These are phyloP conservation scores for Tiaroga cobitis DNA, from an alignment of 2,797 vertebrate species.

Conservation along the genomic window DNA sequence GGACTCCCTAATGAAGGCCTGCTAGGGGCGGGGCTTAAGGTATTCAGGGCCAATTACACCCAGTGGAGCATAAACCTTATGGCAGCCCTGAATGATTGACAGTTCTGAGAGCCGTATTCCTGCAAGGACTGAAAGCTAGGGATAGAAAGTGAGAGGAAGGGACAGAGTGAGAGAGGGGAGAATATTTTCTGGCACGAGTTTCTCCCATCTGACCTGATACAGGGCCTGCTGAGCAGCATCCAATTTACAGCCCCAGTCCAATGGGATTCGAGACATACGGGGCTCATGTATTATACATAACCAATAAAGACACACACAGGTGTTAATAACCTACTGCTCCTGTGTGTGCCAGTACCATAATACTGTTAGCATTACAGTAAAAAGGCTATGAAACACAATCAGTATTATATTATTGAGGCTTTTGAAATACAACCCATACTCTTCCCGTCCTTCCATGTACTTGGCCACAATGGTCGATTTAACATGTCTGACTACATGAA, in stretches of 20 bases:
- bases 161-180: neutral
- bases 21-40: constrained; percentile 69
- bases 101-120: constrained; percentile 73
- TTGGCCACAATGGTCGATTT: constrained; percentile 1
- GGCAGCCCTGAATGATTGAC: constrained; percentile 82
- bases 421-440: neutral
- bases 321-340: constrained; percentile 61
- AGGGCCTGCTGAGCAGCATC: constrained; percentile 74
- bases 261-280: constrained; percentile 82
- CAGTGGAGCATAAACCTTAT: constrained; percentile 65
- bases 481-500: neutral
- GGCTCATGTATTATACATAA: constrained; percentile 96
- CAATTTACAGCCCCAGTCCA: constrained; percentile 94
- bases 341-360: constrained; percentile 54
- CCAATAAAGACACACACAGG: constrained; percentile 88
- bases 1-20: constrained; percentile 87
- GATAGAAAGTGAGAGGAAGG: constrained; percentile 7
- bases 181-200: constrained; percentile 32
- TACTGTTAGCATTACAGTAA: constrained; percentile 7
- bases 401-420: neutral
- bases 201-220: constrained; percentile 32
- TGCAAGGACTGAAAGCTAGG: constrained; percentile 12
- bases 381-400: constrained; percentile 3
- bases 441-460: neutral
- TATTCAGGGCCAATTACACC: constrained; percentile 79